These are phyloP conservation scores for Epinephelus awoara DNA, from an alignment of 2,797 vertebrate genomes.

Conservation along the genomic window DNA sequence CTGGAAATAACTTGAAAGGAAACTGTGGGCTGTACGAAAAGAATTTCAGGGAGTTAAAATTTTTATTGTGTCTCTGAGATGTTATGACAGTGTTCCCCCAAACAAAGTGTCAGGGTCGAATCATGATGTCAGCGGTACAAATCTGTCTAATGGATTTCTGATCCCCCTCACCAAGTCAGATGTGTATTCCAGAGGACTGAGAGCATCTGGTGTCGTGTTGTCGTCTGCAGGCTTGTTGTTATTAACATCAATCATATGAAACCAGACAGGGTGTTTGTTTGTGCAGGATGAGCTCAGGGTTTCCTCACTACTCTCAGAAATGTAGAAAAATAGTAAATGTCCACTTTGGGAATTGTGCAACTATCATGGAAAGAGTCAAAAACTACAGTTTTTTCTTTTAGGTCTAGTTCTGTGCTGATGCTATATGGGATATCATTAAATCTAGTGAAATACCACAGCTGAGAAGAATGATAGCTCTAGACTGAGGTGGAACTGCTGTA, in stretches of 20 bases:
- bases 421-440: neutral
- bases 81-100: constrained; percentile 69
- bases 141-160: constrained; percentile 16
- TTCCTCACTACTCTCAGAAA: constrained; percentile 2
- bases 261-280: constrained; percentile 37
- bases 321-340: neutral
- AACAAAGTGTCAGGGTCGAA: constrained; percentile 47
- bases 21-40: constrained; percentile 30
- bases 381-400: neutral
- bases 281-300: constrained; percentile 45
- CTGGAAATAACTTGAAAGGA: constrained; percentile 37
- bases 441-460: neutral
- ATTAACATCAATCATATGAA: constrained; percentile 30
- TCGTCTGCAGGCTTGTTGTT: constrained; percentile 36
- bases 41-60: constrained; percentile 17
- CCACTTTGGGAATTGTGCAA: neutral
- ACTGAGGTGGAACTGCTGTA: constrained; percentile 7
- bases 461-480: neutral
- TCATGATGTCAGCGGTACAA: constrained; percentile 44
- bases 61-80: constrained; percentile 59
- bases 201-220: constrained; percentile 41
- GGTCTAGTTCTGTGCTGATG: neutral
- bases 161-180: constrained; percentile 21
- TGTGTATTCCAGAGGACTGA: constrained; percentile 21
- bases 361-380: neutral